These are phyloP conservation scores for Cecidostiba fungosa DNA, from an alignment of 2,888 invertebrate genomes.

Conservation along the genomic window DNA sequence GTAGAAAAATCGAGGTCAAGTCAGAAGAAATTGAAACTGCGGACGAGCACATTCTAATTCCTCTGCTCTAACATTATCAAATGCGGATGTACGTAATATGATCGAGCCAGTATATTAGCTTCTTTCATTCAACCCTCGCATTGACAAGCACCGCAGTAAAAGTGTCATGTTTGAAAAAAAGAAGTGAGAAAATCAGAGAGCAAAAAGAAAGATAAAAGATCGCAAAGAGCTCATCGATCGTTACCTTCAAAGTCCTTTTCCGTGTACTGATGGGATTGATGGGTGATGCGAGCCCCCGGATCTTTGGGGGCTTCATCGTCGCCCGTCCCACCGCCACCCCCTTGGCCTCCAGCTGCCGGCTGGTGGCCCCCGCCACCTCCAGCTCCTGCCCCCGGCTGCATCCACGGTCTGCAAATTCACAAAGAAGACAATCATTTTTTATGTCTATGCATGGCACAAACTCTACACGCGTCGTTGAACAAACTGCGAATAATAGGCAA, in stretches of 20 bases:
- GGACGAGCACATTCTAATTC: neutral
- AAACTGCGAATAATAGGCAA: no score
- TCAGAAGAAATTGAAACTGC: neutral
- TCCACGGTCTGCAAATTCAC: conserved; percentile 82
- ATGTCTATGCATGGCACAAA: no score
- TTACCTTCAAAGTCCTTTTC: conserved; percentile 94
- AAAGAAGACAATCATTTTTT: neutral
- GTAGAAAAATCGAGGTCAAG: neutral
- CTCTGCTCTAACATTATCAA: neutral
- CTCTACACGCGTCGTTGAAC: no score
- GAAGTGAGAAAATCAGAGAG: conserved; percentile 2
- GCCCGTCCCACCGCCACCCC: conserved; percentile 76
- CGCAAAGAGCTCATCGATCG: neutral
- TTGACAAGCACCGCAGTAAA: conserved; percentile 6
- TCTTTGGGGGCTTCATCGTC: conserved; percentile 93
- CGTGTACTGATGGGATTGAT: conserved; percentile 86
- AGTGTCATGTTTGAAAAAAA: neutral
- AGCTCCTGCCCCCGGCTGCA: conserved; percentile 78
- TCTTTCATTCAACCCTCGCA: neutral
- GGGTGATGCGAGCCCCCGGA: conserved; percentile 90
- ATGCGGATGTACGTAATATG: no score
- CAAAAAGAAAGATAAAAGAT: neutral
- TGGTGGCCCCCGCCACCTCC: conserved; percentile 70
- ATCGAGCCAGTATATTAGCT: neutral
- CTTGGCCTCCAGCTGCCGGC: conserved; percentile 58